Evolutionary conservation across 2,113 vertebrate species (phyloP), one percentile per base, ranked within the genome.

Genomic region (Seriola dumerili): DNA sequence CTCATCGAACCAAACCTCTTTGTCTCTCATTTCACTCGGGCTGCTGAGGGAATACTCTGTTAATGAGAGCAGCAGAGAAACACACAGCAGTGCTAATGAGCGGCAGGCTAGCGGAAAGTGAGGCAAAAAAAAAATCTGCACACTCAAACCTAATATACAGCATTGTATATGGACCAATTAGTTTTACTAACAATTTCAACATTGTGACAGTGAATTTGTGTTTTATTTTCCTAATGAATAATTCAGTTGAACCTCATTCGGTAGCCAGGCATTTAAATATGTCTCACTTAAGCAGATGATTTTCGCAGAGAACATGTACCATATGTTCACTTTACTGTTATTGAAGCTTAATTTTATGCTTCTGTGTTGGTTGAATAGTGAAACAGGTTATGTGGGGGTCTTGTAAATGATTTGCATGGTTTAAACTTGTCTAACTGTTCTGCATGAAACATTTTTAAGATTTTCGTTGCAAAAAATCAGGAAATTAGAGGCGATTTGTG

Each of bases 41-140:
- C 70, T 79, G 62, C 62, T 46, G 55, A 54, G 76, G 61, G 75
- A 78, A 62, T 54, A 63, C 76, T 64, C 12, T 52, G 46, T 63
- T 84, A 86, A 81, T 78, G 84, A 79, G 74, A 23, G 29, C 70
- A 69, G 62, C 40, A 63, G 61, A 48, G 0, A 67, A 82, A 65
- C 23, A 38, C 54, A 29, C 44, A 68, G 48, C 72, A 13, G 17
- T 46, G 72, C 44, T 83, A 80, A 76, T 80, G 69, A 86, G 69
- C 23, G 0, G 32, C 58, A 34, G 57, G 16, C 34, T 29, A 1
- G n/a, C 40, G 55, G 66, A 76, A 63, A 77, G 48, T 23, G 50
- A 77, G 21, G 34, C 12, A 48, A 48, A 64, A 61, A 8, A 6
- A 14, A 40, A 82, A 4, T 36, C 44, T 50, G 46, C 55, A 63